Evolutionary conservation across 1,140 invertebrate species (phyloP), one percentile per base, ranked within the genome.

Genomic region (Heliconius himera): DNA sequence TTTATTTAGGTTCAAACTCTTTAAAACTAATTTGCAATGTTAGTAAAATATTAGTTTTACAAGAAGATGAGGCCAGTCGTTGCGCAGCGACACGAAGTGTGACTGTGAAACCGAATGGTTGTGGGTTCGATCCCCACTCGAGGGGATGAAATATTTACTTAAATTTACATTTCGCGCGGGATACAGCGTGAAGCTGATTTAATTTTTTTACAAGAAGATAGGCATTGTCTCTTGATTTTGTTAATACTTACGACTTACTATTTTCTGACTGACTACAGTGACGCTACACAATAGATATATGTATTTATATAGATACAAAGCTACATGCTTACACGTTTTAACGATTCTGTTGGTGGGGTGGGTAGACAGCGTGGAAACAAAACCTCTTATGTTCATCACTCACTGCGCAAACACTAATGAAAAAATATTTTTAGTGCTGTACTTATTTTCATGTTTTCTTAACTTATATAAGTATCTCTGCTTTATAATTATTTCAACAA

Each of bases 341-440:
- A 66, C 60, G 60, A 66, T 66, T 66, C 60, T 66, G 11, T 66
- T 66, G 26, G 16, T 66, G 60, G 60, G 60, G 60, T 66, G 60
- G 60, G 60, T 66, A 66, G 60, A 66, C 60, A 66, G 60, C 60
- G 60, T 66, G 60, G 60, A 66, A 66, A 66, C 60, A 66, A 66
- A 66, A 66, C 29, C 60, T 66, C 60, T 66, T 66, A 29, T 66
- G 60, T 66, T 66, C 60, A 66, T 66, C 60, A 66, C 26, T 66
- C 26, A 66, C 60, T 66, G 9, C 3, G 60, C 9, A 9, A 11
- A 29, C 22, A 26, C 13, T 29, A 66, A 66, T 66, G 60, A 46
- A 60, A 60, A 60, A 60, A 60, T 56, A 3, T 56, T 56, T 56
- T 56, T 56, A 3, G 54, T 56, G 3, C 8, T 22, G 3, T 56